A percentile compares a stretch with the other conserved stretches of the same genome.
These are phyloP conservation scores for Hyperoplus immaculatus DNA, from an alignment of 2,797 vertebrate genomes.

Conservation along the genomic window DNA sequence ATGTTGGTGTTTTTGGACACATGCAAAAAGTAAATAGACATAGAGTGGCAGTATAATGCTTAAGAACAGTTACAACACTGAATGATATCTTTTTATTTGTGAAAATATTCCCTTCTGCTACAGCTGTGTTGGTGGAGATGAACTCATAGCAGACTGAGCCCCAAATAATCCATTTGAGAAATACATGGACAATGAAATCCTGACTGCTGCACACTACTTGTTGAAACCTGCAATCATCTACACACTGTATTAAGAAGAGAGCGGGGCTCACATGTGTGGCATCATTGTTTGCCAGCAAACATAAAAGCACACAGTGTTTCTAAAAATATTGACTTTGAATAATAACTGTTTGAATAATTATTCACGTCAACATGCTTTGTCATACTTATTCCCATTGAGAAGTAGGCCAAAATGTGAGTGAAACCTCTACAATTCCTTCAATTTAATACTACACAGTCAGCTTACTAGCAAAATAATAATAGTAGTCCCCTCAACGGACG, in stretches of 20 bases:
- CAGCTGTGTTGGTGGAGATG: no score
- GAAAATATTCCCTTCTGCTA: no score
- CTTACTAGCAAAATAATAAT: not conserved
- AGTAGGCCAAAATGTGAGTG: not conserved
- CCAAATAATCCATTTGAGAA: no score
- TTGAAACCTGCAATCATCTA: not conserved
- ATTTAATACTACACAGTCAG: not conserved
- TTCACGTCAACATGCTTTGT: not conserved
- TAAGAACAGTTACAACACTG: no score
- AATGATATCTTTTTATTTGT: no score
- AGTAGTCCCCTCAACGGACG: not conserved
- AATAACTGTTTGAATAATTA: not conserved
- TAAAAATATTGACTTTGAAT: not conserved
- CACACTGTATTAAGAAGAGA: not conserved
- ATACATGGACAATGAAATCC: no score
- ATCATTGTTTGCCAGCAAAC: not conserved
- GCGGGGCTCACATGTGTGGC: not conserved
- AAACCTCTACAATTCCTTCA: not conserved
- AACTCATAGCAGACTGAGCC: no score
- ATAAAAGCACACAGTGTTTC: not conserved
- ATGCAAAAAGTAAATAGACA: no score
- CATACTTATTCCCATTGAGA: not conserved
- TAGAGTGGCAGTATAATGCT: no score
- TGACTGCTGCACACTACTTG: not conserved
- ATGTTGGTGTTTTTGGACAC: no score